Conservation (phyloP, 53 echinoderm and acorn worm genomes). For the Echinarachnius parma region DNA sequence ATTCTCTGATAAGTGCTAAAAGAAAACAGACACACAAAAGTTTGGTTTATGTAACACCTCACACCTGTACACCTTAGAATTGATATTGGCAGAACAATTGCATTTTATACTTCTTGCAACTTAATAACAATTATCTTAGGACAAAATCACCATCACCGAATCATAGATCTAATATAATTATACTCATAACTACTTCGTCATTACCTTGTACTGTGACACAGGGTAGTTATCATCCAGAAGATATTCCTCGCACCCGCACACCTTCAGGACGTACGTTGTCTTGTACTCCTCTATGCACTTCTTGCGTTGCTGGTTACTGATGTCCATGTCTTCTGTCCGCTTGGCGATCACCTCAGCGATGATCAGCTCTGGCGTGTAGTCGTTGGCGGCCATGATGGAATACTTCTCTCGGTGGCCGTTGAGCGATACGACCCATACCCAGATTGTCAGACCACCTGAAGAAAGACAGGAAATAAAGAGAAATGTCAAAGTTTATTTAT, state of each 20-base stretch:
- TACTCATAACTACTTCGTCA: no score
- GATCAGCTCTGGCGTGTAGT: slow-evolving; percentile 81
- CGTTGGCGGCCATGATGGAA: slow-evolving; percentile 72
- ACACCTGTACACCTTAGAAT: neutral
- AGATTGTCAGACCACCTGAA: slow-evolving; percentile 71
- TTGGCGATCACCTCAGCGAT: slow-evolving; percentile 90
- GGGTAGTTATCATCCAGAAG: slow-evolving; percentile 75
- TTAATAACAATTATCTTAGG: no score
- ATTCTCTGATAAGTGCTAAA: no score
- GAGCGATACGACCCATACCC: slow-evolving; percentile 87
- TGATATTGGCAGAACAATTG: no score
- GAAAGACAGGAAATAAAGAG: neutral
- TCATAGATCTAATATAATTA: no score
- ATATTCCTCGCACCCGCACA: slow-evolving; percentile 96
- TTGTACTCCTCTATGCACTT: slow-evolving; percentile 95
- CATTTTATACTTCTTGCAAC: no score
- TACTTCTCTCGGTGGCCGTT: slow-evolving; percentile 74
- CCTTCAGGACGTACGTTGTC: slow-evolving; percentile 86
- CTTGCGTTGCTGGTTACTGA: slow-evolving; percentile 67
- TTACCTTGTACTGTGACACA: slow-evolving; percentile 95
- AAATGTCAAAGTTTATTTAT: neutral
- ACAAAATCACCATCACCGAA: no score
- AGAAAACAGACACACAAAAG: no score
- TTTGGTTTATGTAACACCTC: no score
- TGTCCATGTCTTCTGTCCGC: slow-evolving; percentile 82